Conservation (phyloP, 2,797 vertebrate species). For the Acanthurus tractus region DNA sequence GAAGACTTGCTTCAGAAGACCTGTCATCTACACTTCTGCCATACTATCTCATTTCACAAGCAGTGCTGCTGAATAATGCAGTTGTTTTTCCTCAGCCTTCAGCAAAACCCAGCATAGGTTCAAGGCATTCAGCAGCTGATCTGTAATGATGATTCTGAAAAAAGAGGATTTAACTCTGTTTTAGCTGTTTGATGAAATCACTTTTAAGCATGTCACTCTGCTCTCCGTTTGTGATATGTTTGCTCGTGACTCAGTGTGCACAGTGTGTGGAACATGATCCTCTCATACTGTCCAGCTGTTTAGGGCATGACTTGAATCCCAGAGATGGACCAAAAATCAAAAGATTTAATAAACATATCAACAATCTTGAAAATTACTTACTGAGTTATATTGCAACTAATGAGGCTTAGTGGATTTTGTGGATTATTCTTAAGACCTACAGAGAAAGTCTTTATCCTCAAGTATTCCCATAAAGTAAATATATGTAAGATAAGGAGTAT, state of each 20-base stretch:
- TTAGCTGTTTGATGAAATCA: conserved; percentile 12
- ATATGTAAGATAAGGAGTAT: neutral
- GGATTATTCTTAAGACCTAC: conserved; percentile 5
- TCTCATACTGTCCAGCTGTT: neutral
- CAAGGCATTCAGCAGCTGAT: neutral
- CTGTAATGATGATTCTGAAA: conserved; percentile 11
- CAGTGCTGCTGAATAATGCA: neutral
- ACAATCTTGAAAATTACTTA: neutral
- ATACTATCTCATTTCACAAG: neutral
- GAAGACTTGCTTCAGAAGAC: neutral
- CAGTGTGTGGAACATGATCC: neutral
- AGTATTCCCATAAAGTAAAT: conserved; percentile 1
- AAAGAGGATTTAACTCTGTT: neutral
- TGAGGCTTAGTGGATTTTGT: neutral
- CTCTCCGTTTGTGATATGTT: neutral
- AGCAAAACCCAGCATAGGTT: neutral
- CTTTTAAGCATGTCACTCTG: neutral
- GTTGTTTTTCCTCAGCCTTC: neutral
- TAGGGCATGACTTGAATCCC: neutral
- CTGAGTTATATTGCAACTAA: neutral
- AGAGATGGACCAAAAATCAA: neutral
- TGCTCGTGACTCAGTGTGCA: neutral
- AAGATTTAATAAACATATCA: conserved; percentile 1
- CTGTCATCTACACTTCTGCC: neutral
- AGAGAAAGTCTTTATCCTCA: neutral